Evolutionary conservation across 2,113 vertebrate genomes (phyloP).

Genomic region (Platysternon megacephalum): DNA sequence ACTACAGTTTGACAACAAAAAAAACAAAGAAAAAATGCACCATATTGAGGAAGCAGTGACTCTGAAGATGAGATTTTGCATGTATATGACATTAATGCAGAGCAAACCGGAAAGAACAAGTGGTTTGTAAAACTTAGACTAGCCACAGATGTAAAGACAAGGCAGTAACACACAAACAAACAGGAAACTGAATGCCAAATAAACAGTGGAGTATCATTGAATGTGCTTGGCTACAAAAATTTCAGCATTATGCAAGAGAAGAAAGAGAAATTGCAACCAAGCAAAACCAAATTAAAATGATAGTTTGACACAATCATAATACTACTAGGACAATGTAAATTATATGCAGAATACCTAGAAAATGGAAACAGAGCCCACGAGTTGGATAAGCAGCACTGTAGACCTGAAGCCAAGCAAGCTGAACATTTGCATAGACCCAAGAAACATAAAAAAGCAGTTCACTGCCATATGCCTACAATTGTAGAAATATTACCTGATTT

Average conservation of each 20-base stretch:
- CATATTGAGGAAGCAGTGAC: not conserved
- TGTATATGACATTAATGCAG: not conserved
- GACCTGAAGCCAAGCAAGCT: not conserved
- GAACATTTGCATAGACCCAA: not conserved
- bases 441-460: not conserved
- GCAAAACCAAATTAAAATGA: not conserved
- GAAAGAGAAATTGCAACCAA: not conserved
- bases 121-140: not conserved
- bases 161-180: fast-evolving
- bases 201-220: not conserved
- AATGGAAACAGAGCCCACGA: not conserved
- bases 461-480: not conserved
- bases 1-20: not conserved
- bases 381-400: not conserved
- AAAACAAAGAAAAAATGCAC: not conserved
- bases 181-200: not conserved
- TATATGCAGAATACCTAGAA: not conserved
- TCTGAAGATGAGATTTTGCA: not conserved
- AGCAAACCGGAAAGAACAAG: not conserved
- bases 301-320: not conserved
- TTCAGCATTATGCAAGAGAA: not conserved
- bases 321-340: not conserved
- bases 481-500: not conserved
- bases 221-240: not conserved
- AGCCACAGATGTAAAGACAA: not conserved